These are phyloP conservation scores for Tylochromis polylepis DNA, from an alignment of 2,113 vertebrate genomes.

Conservation along the genomic window DNA sequence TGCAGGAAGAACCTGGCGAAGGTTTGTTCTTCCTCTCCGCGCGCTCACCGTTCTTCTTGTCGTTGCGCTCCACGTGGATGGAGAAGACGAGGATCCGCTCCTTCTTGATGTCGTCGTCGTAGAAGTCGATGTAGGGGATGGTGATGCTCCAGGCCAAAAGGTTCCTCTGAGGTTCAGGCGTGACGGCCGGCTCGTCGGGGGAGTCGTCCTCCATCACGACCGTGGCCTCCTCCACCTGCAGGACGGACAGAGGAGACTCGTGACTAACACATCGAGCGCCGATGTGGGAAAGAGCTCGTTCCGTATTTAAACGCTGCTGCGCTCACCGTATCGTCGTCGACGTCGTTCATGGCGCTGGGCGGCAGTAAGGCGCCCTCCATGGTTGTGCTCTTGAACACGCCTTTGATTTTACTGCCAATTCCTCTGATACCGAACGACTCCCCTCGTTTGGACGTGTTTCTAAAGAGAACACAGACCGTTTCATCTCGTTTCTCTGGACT, in stretches of 20 bases:
- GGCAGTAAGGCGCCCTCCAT: constrained; percentile 91
- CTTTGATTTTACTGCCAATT: constrained; percentile 93
- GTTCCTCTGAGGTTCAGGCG: constrained; percentile 81
- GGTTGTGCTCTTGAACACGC: constrained; percentile 90
- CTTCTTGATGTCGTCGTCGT: constrained; percentile 83
- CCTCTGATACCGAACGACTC: constrained; percentile 90
- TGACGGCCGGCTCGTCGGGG: constrained; percentile 74
- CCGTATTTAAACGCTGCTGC: not conserved
- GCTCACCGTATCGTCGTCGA: constrained; percentile 84
- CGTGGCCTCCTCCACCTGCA: constrained; percentile 90
- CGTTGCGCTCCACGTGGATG: constrained; percentile 92
- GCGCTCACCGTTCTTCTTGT: constrained; percentile 79
- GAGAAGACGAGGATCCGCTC: constrained; percentile 91
- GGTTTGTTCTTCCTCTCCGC: not conserved
- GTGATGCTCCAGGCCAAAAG: constrained; percentile 86
- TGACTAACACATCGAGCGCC: not conserved
- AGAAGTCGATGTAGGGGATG: constrained; percentile 89
- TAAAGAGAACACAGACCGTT: constrained; percentile 32
- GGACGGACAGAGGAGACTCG: not conserved
- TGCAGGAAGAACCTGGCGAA: not conserved
- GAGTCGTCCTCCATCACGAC: constrained; percentile 91
- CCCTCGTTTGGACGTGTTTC: constrained; percentile 83
- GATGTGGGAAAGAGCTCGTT: not conserved
- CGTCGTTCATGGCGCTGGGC: constrained; percentile 72
- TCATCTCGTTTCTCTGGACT: not conserved